A percentile compares a stretch with the other conserved stretches of the same genome.
phyloP scores from a whole-genome alignment of 2,797 vertebrate genomes.

The Stomatorhinus walkeri region DNA sequence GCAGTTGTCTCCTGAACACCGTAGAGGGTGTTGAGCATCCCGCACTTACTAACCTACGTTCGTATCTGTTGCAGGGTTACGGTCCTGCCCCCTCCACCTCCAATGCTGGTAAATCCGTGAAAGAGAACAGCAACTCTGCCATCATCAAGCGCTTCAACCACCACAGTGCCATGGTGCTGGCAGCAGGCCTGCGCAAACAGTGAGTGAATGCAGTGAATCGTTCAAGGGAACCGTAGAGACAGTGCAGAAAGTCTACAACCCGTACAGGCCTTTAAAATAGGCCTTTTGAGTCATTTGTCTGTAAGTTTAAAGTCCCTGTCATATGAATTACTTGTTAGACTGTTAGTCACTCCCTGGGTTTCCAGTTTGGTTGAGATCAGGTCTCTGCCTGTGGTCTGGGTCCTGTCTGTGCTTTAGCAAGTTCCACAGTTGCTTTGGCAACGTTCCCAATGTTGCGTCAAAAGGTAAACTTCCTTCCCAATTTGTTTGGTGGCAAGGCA shows the following conservation, averaged over 20 bases:
- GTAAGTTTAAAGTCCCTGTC: background rate
- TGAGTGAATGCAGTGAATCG: slow-evolving; percentile 45
- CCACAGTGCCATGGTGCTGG: slow-evolving; percentile 98
- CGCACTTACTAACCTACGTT: no score
- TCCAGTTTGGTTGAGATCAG: background rate
- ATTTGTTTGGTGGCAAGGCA: background rate
- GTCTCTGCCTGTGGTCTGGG: background rate
- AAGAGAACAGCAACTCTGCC: slow-evolving; percentile 91
- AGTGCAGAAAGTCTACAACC: background rate
- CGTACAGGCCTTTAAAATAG: background rate
- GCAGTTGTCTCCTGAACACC: background rate
- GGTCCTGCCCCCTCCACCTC: slow-evolving; percentile 76
- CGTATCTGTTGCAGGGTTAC: slow-evolving; percentile 71
- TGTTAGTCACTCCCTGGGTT: background rate
- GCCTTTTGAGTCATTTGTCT: background rate
- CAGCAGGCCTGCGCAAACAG: slow-evolving; percentile 86
- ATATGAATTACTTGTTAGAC: background rate
- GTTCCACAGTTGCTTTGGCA: background rate
- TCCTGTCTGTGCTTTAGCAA: background rate
- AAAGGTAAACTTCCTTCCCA: background rate
- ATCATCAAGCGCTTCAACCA: slow-evolving; percentile 98
- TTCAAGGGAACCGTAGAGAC: background rate
- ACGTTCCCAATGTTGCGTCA: background rate
- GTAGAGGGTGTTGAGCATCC: background rate
- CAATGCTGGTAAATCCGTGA: slow-evolving; percentile 69